A percentile compares a stretch with the other conserved stretches of the same genome.
phyloP scores from a whole-genome alignment of 2,888 invertebrate species.

The Ceraclea dissimilis region DNA sequence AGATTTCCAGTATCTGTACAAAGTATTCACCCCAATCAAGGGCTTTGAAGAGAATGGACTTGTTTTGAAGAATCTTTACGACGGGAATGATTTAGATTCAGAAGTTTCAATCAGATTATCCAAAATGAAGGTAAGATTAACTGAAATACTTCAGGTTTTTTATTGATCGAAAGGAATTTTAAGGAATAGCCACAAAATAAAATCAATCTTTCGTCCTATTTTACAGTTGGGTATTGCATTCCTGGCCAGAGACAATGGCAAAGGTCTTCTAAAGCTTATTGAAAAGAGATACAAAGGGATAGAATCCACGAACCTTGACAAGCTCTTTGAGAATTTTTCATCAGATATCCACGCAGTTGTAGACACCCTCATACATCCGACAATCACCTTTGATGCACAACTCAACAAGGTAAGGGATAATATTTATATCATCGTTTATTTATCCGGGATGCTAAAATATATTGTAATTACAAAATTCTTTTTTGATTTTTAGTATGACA shows the following conservation, averaged over 20 bases:
- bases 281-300: slow-evolving; percentile 32
- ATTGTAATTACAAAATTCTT: too few species aligned
- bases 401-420: slow-evolving; percentile 41
- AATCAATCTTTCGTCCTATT: neutral
- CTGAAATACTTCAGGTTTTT: neutral
- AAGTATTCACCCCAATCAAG: slow-evolving; percentile 69
- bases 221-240: slow-evolving; percentile 41
- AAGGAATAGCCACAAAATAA: too few species aligned
- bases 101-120: slow-evolving; percentile 64
- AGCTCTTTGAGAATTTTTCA: slow-evolving; percentile 42
- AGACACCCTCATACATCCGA: slow-evolving; percentile 44
- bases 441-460: too few species aligned
- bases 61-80: slow-evolving; percentile 60
- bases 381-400: slow-evolving; percentile 40
- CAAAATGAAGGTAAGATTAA: slow-evolving; percentile 51
- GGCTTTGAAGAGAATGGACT: slow-evolving; percentile 72
- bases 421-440: too few species aligned
- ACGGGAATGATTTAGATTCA: slow-evolving; percentile 54
- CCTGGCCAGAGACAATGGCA: slow-evolving; percentile 39
- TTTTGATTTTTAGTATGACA: neutral
- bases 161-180: too few species aligned
- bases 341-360: slow-evolving; percentile 38
- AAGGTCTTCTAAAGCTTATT: slow-evolving; percentile 39
- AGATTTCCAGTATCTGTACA: slow-evolving; percentile 72
- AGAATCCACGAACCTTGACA: slow-evolving; percentile 28